Conservation (phyloP, 2,888 invertebrate genomes). For the Ennomos erosarius region DNA sequence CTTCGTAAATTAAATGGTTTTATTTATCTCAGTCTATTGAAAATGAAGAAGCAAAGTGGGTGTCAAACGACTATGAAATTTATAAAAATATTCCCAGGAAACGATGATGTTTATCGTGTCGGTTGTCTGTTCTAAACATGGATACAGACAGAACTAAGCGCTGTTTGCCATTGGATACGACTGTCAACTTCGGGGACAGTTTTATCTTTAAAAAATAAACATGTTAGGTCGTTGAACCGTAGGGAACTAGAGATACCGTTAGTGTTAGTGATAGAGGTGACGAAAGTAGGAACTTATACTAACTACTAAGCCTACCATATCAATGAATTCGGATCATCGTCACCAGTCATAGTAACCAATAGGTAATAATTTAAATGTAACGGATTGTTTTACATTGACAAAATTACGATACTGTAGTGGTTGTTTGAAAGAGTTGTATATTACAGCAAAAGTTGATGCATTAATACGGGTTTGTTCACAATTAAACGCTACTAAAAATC, state of each 20-base stretch:
- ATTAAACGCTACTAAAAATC: no score
- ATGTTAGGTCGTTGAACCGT: conserved; percentile 56
- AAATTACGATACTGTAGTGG: no score
- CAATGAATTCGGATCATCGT: conserved; percentile 12
- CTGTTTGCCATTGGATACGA: conserved; percentile 62
- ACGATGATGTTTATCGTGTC: conserved; percentile 59
- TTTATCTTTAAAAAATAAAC: conserved; percentile 67
- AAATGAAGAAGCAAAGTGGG: not conserved
- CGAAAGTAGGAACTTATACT: conserved; percentile 21
- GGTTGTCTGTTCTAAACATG: conserved; percentile 58
- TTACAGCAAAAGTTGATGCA: no score
- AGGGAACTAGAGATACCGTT: conserved; percentile 43
- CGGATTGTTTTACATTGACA: no score
- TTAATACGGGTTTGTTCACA: no score
- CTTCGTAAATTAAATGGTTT: conserved; percentile 42
- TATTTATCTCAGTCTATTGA: conserved; percentile 10
- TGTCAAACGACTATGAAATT: conserved; percentile 15
- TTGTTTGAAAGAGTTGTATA: no score
- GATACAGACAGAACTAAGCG: conserved; percentile 55
- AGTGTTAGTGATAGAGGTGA: conserved; percentile 10
- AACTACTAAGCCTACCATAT: not conserved
- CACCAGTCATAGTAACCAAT: no score
- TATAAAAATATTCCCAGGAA: conserved; percentile 63
- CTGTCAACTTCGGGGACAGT: conserved; percentile 56
- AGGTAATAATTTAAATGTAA: no score